Evolutionary conservation across 2,888 invertebrate genomes (phyloP).

Genomic region (Sepiola atlantica): DNA sequence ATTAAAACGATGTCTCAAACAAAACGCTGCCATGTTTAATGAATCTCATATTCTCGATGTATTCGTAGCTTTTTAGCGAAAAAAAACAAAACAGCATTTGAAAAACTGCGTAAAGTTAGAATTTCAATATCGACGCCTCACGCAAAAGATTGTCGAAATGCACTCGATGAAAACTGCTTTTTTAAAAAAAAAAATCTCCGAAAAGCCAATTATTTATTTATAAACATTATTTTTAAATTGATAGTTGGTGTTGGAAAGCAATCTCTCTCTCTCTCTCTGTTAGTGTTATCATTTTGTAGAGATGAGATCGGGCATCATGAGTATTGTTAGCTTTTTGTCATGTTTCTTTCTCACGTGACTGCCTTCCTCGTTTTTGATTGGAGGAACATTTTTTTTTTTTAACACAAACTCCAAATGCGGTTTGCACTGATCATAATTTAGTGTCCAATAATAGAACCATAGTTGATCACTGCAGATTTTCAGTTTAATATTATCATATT

Average conservation of each 20-base stretch:
- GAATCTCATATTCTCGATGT: not conserved
- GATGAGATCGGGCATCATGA: too few relatives aligned
- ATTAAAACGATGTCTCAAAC: not conserved
- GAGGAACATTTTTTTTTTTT: not conserved
- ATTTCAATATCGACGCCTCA: not conserved
- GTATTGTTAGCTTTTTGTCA: not conserved
- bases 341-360: not conserved
- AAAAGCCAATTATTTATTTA: not conserved
- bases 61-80: not conserved
- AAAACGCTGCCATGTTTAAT: not conserved
- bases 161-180: not conserved
- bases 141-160: not conserved
- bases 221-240: too few relatives aligned
- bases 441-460: constrained; percentile 6
- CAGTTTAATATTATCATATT: not conserved
- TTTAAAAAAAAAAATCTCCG: not conserved
- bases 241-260: not conserved
- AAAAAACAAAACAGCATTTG: not conserved
- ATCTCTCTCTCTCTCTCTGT: not conserved
- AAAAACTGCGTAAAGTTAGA: not conserved
- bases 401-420: not conserved
- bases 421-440: not conserved
- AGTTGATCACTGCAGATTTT: not conserved
- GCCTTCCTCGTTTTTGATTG: not conserved
- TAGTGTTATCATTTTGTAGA: not conserved